Conservation (phyloP, 2,888 invertebrate species). For the Temnothorax unifasciatus region DNA sequence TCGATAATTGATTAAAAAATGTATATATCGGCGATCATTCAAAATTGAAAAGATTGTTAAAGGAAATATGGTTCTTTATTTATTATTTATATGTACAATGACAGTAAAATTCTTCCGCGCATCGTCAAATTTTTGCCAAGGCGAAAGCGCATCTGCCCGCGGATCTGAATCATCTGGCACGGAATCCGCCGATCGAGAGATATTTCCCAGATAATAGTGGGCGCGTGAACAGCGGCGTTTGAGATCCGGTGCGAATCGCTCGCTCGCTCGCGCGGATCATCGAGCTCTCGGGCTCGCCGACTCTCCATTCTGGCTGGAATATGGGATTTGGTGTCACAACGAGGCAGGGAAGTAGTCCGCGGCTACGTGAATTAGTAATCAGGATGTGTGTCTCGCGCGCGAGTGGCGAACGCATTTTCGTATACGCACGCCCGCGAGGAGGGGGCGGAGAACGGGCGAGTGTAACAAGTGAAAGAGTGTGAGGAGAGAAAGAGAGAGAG, state of each 20-base stretch:
- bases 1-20: neutral
- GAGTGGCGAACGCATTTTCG: constrained; percentile 70
- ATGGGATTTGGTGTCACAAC: constrained; percentile 85
- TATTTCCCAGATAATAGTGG: constrained; percentile 17
- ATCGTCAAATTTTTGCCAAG: constrained; percentile 2
- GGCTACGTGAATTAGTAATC: constrained; percentile 84
- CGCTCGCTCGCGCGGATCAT: constrained; percentile 66
- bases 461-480: constrained; percentile 22
- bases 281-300: constrained; percentile 60
- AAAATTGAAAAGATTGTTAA: neutral
- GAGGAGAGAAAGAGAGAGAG: constrained; percentile 31
- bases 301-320: constrained; percentile 77
- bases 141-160: neutral
- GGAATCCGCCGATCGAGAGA: constrained; percentile 3
- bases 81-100: neutral
- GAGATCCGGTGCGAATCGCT: constrained; percentile 40
- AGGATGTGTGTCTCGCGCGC: constrained; percentile 78
- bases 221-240: neutral
- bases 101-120: neutral
- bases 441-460: constrained; percentile 18
- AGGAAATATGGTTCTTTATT: neutral
- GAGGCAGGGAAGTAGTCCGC: constrained; percentile 83
- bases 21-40: neutral
- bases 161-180: neutral
- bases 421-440: constrained; percentile 54